Base-by-base conservation (phyloP, 2,113 vertebrate genomes). In the Dinomys branickii region DNA sequence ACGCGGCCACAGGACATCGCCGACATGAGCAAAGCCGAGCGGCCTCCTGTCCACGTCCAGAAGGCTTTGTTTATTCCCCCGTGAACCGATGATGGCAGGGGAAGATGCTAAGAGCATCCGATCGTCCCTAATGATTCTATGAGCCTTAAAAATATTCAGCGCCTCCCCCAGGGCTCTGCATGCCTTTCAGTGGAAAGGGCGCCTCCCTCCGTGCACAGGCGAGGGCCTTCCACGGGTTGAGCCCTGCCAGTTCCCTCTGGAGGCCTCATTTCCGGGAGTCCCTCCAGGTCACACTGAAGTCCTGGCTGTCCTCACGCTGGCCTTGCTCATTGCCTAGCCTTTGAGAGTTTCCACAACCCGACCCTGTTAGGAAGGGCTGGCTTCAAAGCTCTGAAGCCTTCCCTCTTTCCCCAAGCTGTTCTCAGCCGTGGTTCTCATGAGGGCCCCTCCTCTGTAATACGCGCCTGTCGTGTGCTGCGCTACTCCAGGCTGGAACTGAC, bases 111-210 rank as follows among this genome's bases (percentile, higher is more conserved):
- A 89, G 84, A 12, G 63, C 33, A 75, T 47, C 91, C 77, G 71
- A 56, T 47, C 73, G 38, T 67, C 71, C 17, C 82, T 59, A 71
- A 63, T 61, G 71, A 93, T 82, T n/a, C 47, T 54, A 19, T 1
- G 50, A 26, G 47, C 84, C 73, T 97, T 93, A 77, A 67, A 80
- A 67, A 86, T 24, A 83, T 47, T 12, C 77, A 88, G 47, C 83
- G 8, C 17, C 14, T 77, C 58, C 81, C 61, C 80, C 16, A 0
- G 50, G 11, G 84, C 35, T 73, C 7, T 30, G 59, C 19, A 9
- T 20, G n/a, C 13, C 9, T 69, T 54, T 22, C 47, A 0, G 38
- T 5, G 2, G 56, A 78, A 52, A 90, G 71, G 71, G 14, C 54
- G 28, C 8, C 58, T 30, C 61, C 52, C 65, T 35, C 10, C 41